phyloP scores from a whole-genome alignment of 92 coral and sea anemone genomes.

The Umimayanthus kanabou region DNA sequence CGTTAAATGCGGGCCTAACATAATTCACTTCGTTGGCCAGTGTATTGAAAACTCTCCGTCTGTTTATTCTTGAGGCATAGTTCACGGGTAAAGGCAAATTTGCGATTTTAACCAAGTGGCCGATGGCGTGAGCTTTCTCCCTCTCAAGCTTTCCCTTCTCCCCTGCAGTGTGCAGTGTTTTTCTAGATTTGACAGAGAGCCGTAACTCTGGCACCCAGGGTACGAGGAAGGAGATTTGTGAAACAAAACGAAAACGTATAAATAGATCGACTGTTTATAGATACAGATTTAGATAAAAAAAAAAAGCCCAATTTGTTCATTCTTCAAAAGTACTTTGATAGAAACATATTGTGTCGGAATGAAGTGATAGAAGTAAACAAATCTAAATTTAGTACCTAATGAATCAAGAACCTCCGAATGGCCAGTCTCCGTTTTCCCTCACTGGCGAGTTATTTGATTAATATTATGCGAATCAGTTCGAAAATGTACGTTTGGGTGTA shows the following conservation, averaged over 20 bases:
- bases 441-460: not conserved
- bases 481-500: not conserved
- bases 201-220: too few relatives aligned
- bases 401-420: not conserved
- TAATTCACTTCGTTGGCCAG: not conserved
- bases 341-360: not conserved
- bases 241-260: not conserved
- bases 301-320: not conserved
- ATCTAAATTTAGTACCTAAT: not conserved
- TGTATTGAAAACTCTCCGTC: too few relatives aligned
- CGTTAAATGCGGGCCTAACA: not conserved
- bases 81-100: not conserved
- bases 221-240: not conserved
- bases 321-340: not conserved
- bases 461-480: not conserved
- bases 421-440: not conserved
- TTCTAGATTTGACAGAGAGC: too few relatives aligned
- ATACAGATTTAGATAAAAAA: too few relatives aligned
- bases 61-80: too few relatives aligned
- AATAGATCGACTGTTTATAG: not conserved
- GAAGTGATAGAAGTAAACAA: not conserved
- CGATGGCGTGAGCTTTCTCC: too few relatives aligned
- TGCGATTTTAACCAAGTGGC: too few relatives aligned
- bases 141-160: too few relatives aligned
- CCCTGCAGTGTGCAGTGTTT: too few relatives aligned